Base-by-base conservation (phyloP, 2,888 invertebrate genomes). In the Xylocampa areola region DNA sequence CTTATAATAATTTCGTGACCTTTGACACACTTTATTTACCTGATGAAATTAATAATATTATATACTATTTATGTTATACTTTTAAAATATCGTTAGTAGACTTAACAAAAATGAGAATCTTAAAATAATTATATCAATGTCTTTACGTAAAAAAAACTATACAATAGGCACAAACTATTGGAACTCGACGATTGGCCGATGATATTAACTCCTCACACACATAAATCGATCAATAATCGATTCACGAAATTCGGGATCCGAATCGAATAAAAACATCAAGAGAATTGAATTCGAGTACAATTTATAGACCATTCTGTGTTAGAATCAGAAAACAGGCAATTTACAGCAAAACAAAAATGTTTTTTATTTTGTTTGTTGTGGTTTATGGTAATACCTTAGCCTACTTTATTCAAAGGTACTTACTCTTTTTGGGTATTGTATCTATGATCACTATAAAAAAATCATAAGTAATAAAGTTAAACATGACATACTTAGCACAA, bases 211-310 rank as follows among this genome's bases (percentile, higher is more conserved):
- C 36, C 47, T 45, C 36, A 45, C 43, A 35, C 8, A 32, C 36
- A 70, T 55, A 70, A 71, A 71, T 71, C 30, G 40, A 41, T 35
- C 2, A 40, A 39, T 44, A 59, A 75, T 68, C 45, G 62, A 67
- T 62, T 54, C 37, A 37, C 41, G 17, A 61, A 61, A 72, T 50
- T 44, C 44, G 17, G 51, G 16, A 51, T 54, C 33, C 21, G 27
- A 45, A 59, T 62, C 36, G 49, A 58, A 73, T 73, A 73, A 73
- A 54, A 30, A 59, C 40, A 60, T 36, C 25, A 29, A 39, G 40
- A 37, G 32, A 53, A 57, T n/a, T 51, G 39, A 35, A 48, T 59
- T 14, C 30, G 4, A 33, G 19, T 32, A n/a, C 29, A 53, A 70
- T 74, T 44, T 74, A 59, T 60, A 29, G 37, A 1, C 27, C 14